phyloP scores from a whole-genome alignment of 1,140 invertebrate species.

The Hylaeus volcanicus region DNA sequence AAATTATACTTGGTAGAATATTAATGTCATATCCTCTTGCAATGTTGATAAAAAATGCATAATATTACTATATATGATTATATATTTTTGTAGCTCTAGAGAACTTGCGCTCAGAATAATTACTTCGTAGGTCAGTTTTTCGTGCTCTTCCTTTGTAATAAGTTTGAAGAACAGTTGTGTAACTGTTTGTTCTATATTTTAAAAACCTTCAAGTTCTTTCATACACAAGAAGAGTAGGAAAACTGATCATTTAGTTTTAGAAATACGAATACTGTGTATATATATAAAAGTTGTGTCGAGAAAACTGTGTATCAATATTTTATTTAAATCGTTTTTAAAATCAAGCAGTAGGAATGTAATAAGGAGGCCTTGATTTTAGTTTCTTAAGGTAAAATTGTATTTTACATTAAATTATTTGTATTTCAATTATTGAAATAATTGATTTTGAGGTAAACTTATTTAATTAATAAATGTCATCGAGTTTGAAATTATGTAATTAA shows the following conservation, averaged over 20 bases:
- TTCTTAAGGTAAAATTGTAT: slow-evolving; percentile 52
- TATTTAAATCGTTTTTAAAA: slow-evolving; percentile 59
- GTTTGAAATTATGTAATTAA: slow-evolving; percentile 1
- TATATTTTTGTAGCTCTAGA: slow-evolving; percentile 76
- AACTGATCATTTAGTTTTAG: slow-evolving; percentile 66
- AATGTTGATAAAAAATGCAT: slow-evolving; percentile 70
- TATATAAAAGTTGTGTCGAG: slow-evolving; percentile 61
- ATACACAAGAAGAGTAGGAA: slow-evolving; percentile 53
- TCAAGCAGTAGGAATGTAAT: slow-evolving; percentile 54
- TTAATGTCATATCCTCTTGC: slow-evolving; percentile 66
- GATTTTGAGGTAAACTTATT: slow-evolving; percentile 7
- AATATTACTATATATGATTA: slow-evolving; percentile 70
- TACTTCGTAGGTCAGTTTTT: slow-evolving; percentile 59
- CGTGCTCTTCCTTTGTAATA: slow-evolving; percentile 55
- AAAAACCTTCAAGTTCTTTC: slow-evolving; percentile 43
- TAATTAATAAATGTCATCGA: slow-evolving; percentile 19
- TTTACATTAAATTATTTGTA: slow-evolving; percentile 25
- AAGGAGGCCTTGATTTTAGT: slow-evolving; percentile 69
- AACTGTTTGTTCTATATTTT: slow-evolving; percentile 44
- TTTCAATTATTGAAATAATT: slow-evolving; percentile 1
- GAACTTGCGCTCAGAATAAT: slow-evolving; percentile 70
- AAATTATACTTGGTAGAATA: slow-evolving; percentile 56
- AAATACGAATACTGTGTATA: slow-evolving; percentile 67
- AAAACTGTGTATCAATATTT: slow-evolving; percentile 67
- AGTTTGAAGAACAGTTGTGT: slow-evolving; percentile 39